Base-by-base conservation (phyloP, 64 coral and sea anemone genomes). In the Actinia tenebrosa region DNA sequence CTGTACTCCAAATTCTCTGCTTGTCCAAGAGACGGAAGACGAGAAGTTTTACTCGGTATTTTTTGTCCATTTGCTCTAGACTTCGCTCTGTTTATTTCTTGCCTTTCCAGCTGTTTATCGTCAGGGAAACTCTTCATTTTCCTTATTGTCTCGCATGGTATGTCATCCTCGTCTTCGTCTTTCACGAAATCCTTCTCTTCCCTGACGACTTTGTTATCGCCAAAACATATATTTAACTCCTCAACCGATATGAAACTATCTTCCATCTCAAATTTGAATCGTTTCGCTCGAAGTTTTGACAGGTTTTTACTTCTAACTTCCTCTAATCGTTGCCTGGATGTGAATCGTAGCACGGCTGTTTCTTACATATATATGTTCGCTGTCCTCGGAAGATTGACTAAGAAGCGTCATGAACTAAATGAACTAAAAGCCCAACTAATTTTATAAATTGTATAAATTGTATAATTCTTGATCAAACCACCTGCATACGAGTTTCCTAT, bases 181-280 rank as follows among this genome's bases (percentile, higher is more conserved):
- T 75, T 75, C 25, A 30, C 26, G 13, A 75, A 75, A 4, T 75
- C 69, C 14, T 75, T 75, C 26, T 75, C 25, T 3, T n/a, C n/a
- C 10, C 25, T 75, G 69, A 75, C 69, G 27, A 25, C 69, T 26
- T 75, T 26, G 25, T 75, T 75, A 75, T 75, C 69, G 5, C 69
- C 26, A 75, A 75, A 75, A 75, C 69, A 27, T n/a, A 75, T 75
- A 75, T 26, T 75, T 18, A 75, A 13, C 15, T 75, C 23, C 14
- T 75, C 69, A 30, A 75, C 69, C 23, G 69, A 75, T 3, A 75
- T 9, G 2, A 25, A 14, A 75, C 23, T 27, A 42, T 75, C 69
- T 42, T 75, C 69, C 69, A 75, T 75, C 69, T 75, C 13, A 75
- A 75, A 75, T 75, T 7, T 75, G 69, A 75, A 75, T 75, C 69